phyloP scores from a whole-genome alignment of 2,113 vertebrate species.

The Dendropsophus ebraccatus region DNA sequence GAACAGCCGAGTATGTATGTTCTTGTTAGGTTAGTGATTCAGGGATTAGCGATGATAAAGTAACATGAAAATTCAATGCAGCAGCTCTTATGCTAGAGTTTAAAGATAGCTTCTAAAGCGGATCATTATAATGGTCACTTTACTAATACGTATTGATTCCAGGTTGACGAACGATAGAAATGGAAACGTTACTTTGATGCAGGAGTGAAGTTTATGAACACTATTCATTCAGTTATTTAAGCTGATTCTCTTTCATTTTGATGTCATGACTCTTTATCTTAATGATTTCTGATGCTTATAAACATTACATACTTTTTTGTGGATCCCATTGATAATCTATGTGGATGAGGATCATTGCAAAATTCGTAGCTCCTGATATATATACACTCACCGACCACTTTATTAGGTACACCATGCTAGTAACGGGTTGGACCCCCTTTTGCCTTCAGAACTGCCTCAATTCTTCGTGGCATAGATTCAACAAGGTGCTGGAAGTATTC shows the following conservation, averaged over 20 bases:
- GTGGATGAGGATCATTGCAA: too few relatives aligned
- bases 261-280: neutral
- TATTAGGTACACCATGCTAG: too few relatives aligned
- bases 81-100: neutral
- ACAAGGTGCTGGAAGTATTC: too few relatives aligned
- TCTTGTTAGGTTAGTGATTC: slow-evolving; percentile 1
- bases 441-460: too few relatives aligned
- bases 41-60: slow-evolving; percentile 17
- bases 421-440: too few relatives aligned
- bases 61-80: slow-evolving; percentile 7
- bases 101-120: slow-evolving; percentile 8
- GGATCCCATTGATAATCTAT: neutral
- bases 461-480: too few relatives aligned
- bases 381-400: too few relatives aligned
- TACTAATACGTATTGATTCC: neutral
- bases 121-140: neutral
- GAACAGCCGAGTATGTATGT: neutral
- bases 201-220: neutral
- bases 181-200: neutral
- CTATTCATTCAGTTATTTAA: neutral
- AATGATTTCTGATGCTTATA: neutral
- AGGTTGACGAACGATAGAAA: neutral
- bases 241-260: neutral
- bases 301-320: neutral
- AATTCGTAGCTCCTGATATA: too few relatives aligned